These are phyloP conservation scores for Acanthis flammea DNA, from an alignment of 2,797 vertebrate genomes.

Conservation along the genomic window DNA sequence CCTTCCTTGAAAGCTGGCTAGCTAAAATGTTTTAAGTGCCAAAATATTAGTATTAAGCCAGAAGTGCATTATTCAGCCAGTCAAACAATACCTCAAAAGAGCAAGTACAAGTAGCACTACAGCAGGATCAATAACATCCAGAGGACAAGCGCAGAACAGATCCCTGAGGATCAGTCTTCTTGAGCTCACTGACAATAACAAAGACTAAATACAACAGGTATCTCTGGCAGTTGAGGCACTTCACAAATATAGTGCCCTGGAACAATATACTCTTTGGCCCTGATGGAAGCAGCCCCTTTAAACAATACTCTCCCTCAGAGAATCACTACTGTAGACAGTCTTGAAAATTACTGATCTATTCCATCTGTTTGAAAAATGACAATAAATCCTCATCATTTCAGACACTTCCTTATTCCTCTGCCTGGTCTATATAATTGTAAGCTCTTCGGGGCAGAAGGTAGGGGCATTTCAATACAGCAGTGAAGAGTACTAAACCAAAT, in stretches of 20 bases:
- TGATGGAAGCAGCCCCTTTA: not conserved
- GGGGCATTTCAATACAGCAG: not conserved
- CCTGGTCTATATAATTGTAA: not conserved
- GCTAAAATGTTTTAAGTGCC: not conserved
- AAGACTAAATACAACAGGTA: not conserved
- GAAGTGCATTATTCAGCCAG: not conserved
- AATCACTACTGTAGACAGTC: not conserved
- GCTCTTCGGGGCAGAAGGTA: not conserved
- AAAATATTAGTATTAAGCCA: not conserved
- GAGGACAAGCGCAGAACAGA: not conserved
- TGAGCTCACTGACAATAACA: not conserved
- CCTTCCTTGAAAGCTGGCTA: not conserved
- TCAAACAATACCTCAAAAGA: not conserved
- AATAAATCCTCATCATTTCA: not conserved
- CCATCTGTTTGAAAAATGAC: not conserved
- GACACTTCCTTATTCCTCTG: not conserved
- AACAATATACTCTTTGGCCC: not conserved
- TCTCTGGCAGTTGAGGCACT: not conserved
- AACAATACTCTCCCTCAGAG: not conserved
- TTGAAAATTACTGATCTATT: not conserved
- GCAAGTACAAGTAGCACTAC: not conserved
- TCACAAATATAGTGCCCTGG: not conserved
- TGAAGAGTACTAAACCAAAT: not conserved
- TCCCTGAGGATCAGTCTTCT: not conserved
- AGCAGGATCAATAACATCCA: conserved; percentile 1